Evolutionary conservation across 2,888 invertebrate species (phyloP).

Genomic region (Seira sanloemensis): DNA sequence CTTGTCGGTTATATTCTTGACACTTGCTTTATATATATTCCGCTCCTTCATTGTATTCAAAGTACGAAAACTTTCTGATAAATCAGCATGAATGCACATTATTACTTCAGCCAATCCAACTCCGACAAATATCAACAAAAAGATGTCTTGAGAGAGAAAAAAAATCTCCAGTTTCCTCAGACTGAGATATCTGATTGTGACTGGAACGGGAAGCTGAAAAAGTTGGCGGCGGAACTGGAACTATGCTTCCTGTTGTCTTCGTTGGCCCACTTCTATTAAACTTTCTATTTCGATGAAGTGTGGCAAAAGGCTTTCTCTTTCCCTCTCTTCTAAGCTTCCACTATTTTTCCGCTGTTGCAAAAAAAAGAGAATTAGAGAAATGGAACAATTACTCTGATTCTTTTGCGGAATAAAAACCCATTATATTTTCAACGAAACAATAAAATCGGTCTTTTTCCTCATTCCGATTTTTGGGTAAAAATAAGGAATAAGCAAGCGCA

Average conservation of each 20-base stretch:
- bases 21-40: constrained; percentile 47
- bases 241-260: constrained; percentile 56
- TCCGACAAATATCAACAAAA: constrained; percentile 22
- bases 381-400: constrained; percentile 1
- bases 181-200: constrained; percentile 41
- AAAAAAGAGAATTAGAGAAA: background rate
- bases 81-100: constrained; percentile 30
- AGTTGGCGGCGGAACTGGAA: constrained; percentile 57
- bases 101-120: constrained; percentile 10
- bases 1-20: constrained; percentile 43
- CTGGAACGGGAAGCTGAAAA: constrained; percentile 51
- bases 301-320: background rate
- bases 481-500: background rate
- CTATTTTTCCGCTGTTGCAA: background rate
- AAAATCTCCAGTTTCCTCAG: background rate
- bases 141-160: constrained; percentile 29
- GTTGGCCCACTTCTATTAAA: constrained; percentile 58
- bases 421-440: constrained; percentile 9
- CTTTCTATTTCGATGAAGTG: constrained; percentile 23
- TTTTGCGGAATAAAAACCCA: constrained; percentile 7
- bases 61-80: constrained; percentile 33
- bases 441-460: background rate
- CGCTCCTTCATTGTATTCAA: constrained; percentile 35
- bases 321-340: background rate
- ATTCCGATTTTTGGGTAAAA: background rate